A percentile compares a stretch with the other conserved stretches of the same genome.
Conservation (phyloP, 2,888 invertebrate genomes). For the Nephrotoma flavescens region DNA sequence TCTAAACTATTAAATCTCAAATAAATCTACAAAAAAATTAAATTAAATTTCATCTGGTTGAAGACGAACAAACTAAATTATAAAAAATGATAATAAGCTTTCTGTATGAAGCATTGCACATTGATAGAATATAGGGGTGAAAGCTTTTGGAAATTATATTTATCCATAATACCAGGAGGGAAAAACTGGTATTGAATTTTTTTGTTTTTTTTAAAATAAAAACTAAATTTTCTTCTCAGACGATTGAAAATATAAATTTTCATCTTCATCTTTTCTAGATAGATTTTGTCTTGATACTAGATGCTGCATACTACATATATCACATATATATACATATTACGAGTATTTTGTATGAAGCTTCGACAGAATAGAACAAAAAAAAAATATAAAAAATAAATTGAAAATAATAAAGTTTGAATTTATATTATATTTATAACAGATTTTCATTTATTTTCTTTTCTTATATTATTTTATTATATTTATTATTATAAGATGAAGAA, state of each 20-base stretch:
- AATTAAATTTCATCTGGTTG: background rate
- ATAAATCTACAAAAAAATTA: background rate
- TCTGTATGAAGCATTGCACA: background rate
- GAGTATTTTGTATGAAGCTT: background rate
- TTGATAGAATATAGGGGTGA: background rate
- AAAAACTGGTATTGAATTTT: background rate
- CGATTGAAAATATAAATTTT: background rate
- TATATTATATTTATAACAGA: background rate
- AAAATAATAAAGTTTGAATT: background rate
- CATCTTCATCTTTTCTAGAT: background rate
- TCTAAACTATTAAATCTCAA: background rate
- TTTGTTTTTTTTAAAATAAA: background rate
- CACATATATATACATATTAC: background rate
- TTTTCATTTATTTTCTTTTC: background rate
- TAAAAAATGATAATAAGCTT: background rate
- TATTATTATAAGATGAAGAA: background rate
- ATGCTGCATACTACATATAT: background rate
- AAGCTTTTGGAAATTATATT: background rate
- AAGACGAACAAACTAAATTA: background rate
- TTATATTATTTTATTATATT: background rate
- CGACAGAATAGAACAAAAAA: background rate
- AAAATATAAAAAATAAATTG: background rate
- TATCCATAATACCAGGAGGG: background rate
- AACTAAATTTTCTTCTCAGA: background rate
- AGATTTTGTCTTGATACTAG: background rate